These are phyloP conservation scores for Syncerus caffer DNA, from an alignment of 2,797 vertebrate genomes.

Conservation along the genomic window DNA sequence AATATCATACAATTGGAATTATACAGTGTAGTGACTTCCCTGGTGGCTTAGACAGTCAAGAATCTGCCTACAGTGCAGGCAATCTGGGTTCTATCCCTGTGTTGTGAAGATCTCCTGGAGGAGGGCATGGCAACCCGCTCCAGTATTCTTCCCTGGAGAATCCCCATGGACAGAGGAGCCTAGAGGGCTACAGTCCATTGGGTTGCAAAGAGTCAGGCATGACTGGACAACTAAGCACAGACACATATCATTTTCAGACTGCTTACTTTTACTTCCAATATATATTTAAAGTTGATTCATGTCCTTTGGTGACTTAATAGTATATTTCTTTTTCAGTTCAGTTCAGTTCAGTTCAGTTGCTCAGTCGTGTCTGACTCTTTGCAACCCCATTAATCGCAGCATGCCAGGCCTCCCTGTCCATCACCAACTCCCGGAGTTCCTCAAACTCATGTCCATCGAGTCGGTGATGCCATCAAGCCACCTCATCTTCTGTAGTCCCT, in stretches of 20 bases:
- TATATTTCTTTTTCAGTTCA: background rate
- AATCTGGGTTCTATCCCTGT: background rate
- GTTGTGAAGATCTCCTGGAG: background rate
- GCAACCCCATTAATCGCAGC: rapidly evolving
- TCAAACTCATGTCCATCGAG: no score
- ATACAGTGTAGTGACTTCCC: background rate
- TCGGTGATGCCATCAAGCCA: no score
- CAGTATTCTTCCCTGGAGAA: background rate
- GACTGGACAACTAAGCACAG: background rate
- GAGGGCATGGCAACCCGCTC: background rate
- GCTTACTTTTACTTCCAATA: background rate
- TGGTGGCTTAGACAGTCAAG: background rate
- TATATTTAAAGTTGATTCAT: background rate
- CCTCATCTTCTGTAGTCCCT: no score
- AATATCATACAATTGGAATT: background rate
- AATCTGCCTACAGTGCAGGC: background rate
- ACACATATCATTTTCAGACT: background rate
- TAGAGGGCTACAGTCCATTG: background rate
- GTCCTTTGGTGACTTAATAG: background rate
- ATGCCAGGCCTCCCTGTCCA: no score
- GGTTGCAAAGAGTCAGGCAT: background rate
- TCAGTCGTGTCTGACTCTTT: no score
- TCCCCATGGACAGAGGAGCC: background rate
- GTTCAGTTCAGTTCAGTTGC: no score
- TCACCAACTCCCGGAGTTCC: no score